Base-by-base conservation (phyloP, 1,140 invertebrate genomes). In the Reticulitermes speratus region DNA sequence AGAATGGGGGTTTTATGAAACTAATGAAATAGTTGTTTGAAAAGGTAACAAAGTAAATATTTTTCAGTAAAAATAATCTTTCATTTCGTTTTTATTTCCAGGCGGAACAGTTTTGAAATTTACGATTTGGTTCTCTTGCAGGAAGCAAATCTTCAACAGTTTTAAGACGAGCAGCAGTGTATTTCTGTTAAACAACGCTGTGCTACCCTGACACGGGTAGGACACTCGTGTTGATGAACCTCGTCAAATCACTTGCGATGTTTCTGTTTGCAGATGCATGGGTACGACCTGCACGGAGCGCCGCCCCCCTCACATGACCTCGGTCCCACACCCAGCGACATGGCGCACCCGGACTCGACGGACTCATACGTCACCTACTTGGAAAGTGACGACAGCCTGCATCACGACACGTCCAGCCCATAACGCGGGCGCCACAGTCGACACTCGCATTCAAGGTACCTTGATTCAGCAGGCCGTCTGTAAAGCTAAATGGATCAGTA, bases 341-440 rank as follows among this genome's bases (percentile, higher is more conserved):
- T 94, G 90, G 93, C 93, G 87, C 95, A 96, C 90, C 95, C 96
- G 25, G 96, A 96, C 91, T 96, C 95, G 87, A 96, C 95, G 14
- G 96, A 97, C 90, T 97, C 96, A 90, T 97, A 97, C 91, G 96
- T 97, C 83, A 97, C 96, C 81, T 97, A 97, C 92, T 93, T 97
- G 85, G 96, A 97, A 90, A 97, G 96, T 90, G 96, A 97, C 92
- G 95, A 96, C 90, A 95, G 94, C 90, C 90, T 94, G 84, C 93
- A 94, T 85, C 93, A 94, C 88, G 93, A 94, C 89, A 92, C 92
- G 86, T 91, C 92, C 89, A 94, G 93, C 91, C 93, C 93, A 90
- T 94, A 93, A 93, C 92, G 90, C 65, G 83, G 83, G 52, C 21
- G 23, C 30, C 55, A 48, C 3, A 59, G 82, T 19, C 65, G 65